Evolutionary conservation across 2,888 invertebrate genomes (phyloP).

Genomic region (Plagiodera versicolora): DNA sequence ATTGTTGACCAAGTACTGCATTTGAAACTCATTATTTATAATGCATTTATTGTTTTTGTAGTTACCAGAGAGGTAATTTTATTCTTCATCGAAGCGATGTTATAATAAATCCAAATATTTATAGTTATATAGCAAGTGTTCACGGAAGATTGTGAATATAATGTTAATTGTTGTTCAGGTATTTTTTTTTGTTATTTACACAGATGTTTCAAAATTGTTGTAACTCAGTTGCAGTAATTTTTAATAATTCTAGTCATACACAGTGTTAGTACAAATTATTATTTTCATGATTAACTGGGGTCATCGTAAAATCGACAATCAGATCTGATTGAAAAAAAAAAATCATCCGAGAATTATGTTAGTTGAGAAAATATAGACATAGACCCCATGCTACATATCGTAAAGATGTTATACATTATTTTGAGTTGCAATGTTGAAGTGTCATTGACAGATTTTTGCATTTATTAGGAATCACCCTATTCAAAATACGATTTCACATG

Average conservation of each 20-base stretch:
- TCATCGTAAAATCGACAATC: slow-evolving; percentile 3
- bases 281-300: background rate
- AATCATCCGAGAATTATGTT: background rate
- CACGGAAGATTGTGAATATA: background rate
- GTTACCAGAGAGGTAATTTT: too few relatives aligned
- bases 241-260: background rate
- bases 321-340: slow-evolving; percentile 3
- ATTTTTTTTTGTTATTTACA: too few relatives aligned
- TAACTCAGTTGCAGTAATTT: too few relatives aligned
- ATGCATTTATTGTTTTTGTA: background rate
- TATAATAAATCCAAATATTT: too few relatives aligned
- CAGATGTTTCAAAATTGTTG: too few relatives aligned
- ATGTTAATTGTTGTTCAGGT: background rate
- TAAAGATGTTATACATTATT: background rate
- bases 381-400: background rate
- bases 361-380: background rate
- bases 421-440: too few relatives aligned
- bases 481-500: background rate
- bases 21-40: background rate
- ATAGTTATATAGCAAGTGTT: too few relatives aligned
- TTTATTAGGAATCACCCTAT: background rate
- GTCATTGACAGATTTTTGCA: too few relatives aligned
- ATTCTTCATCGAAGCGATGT: too few relatives aligned
- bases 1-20: background rate
- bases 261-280: background rate